Conservation (phyloP, 2,888 invertebrate species). For the Cantharis nigra region DNA sequence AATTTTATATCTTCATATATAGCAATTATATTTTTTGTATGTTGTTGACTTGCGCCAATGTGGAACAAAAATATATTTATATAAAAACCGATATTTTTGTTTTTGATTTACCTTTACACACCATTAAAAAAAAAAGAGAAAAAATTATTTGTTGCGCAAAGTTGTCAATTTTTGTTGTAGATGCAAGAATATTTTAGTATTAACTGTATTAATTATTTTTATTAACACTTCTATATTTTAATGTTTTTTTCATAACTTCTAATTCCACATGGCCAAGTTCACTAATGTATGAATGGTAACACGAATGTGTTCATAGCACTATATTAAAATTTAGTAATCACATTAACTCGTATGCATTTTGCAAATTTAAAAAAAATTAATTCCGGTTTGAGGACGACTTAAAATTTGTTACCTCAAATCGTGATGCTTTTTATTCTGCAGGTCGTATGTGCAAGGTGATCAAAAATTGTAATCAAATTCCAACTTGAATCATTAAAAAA, state of each 20-base stretch:
- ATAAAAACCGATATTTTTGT: slow-evolving; percentile 45
- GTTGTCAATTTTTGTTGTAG: not conserved
- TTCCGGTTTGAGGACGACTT: not conserved
- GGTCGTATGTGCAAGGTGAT: not conserved
- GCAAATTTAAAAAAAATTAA: not conserved
- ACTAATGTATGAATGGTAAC: slow-evolving; percentile 49
- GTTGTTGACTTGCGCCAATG: slow-evolving; percentile 59
- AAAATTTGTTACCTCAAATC: not conserved
- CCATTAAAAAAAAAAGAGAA: not conserved
- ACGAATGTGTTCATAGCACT: slow-evolving; percentile 51
- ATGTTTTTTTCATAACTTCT: slow-evolving; percentile 39
- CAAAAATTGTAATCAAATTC: not conserved
- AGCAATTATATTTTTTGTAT: slow-evolving; percentile 57
- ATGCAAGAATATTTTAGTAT: slow-evolving; percentile 20
- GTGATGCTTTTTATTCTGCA: not conserved
- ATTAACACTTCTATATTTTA: slow-evolving; percentile 29
- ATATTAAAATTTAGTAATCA: slow-evolving; percentile 41
- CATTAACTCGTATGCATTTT: slow-evolving; percentile 1
- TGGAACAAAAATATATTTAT: slow-evolving; percentile 58
- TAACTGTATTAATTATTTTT: slow-evolving; percentile 29
- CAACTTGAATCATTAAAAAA: too few species aligned
- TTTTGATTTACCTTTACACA: slow-evolving; percentile 25
- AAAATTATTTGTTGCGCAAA: not conserved
- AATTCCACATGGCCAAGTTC: slow-evolving; percentile 58
- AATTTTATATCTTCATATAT: slow-evolving; percentile 47